Evolutionary conservation across 53 echinoderm and acorn worm genomes (phyloP).

Genomic region (Apostichopus leukothele): DNA sequence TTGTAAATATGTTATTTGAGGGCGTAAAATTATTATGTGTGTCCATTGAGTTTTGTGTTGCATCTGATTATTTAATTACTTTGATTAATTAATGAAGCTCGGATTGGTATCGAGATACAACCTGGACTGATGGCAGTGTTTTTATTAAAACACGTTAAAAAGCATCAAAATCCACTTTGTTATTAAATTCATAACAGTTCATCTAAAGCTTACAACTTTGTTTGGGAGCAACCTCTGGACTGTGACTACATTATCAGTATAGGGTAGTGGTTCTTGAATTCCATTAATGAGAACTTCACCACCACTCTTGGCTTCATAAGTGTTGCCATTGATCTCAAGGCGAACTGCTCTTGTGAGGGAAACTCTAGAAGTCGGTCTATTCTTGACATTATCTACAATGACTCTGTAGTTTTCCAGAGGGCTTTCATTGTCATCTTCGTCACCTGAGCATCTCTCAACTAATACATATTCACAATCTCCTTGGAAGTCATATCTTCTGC

Average conservation of each 20-base stretch:
- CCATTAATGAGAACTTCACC: slow-evolving; percentile 20
- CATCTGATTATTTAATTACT: no score
- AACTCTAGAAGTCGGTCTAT: not conserved
- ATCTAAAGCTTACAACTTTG: slow-evolving; percentile 5
- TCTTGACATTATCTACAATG: slow-evolving; percentile 1
- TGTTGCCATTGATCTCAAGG: not conserved
- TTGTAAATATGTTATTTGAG: no score
- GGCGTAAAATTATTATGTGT: no score
- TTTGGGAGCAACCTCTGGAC: not conserved
- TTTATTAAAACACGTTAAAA: no score
- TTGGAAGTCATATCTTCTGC: slow-evolving; percentile 7
- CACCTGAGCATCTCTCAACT: not conserved
- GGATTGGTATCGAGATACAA: no score
- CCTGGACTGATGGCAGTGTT: no score
- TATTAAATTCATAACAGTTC: no score
- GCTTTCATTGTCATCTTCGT: not conserved
- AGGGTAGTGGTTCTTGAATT: slow-evolving; percentile 19
- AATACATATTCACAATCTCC: slow-evolving; percentile 30
- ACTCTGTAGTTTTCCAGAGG: not conserved
- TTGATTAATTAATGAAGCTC: no score
- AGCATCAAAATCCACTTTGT: no score
- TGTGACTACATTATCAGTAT: not conserved
- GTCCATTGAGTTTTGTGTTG: no score
- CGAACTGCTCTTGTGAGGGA: slow-evolving; percentile 26
- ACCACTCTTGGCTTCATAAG: not conserved